Evolutionary conservation across 2,113 vertebrate genomes (phyloP), one percentile per base, ranked within the genome.

Genomic region (human): DNA sequence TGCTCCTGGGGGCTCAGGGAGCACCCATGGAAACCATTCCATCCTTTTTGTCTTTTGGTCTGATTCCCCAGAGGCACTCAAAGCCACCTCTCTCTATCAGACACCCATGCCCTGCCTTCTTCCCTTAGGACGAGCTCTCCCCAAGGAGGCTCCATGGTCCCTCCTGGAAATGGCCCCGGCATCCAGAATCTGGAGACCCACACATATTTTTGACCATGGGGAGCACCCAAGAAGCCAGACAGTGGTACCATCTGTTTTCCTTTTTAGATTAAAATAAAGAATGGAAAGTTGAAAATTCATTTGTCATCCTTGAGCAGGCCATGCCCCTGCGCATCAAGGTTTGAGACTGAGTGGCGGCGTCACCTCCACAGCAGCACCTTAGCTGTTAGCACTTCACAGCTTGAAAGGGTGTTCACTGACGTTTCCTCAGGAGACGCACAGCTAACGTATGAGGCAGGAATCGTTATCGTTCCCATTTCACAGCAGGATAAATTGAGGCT

Each of bases 331-430:
- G 5, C 38, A 12, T 25, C 27, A 1, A 3, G 73, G 35, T 72
- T 40, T 72, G 64, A 89, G 68, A 22, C 6, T 18, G 8, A 23
- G 66, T 9, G 0, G 48, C 23, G 38, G 43, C 1, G 3, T 59
- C 35, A 0, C 0, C 30, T 35, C 66, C 10, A 0, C 73, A 1
- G 2, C 3, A 50, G 82, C 18, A 10, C 11, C 43, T 2, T 1
- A 14, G 40, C 85, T 22, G 30, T 68, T 2, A 48, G 57, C 30
- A 8, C 27, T 14, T 11, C 1, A 5, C 22, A 27, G 3, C 11
- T 23, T 22, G 9, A 23, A 38, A 35, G 13, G 5, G 38, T 13
- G 12, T 45, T 43, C 10, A 0, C 25, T 23, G 11, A 30, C 13
- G 3, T n/a, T 73, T 78, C 55, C 68, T 73, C 72, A 0, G 1